Conservation (phyloP, 2,113 vertebrate genomes). For the Todiramphus saurophagus region DNA sequence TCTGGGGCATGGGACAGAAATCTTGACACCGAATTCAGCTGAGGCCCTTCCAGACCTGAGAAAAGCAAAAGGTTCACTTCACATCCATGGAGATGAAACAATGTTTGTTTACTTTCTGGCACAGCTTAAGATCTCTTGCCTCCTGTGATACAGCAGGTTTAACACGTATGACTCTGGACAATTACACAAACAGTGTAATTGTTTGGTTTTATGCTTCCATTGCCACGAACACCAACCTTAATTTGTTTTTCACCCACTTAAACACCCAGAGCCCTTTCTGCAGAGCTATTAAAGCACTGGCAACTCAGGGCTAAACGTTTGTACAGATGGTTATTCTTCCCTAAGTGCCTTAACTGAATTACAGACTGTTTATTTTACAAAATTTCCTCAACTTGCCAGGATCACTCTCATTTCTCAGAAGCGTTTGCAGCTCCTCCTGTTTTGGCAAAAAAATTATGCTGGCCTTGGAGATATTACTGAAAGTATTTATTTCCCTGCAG, state of each 20-base stretch:
- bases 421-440: not conserved
- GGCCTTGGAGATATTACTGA: not conserved
- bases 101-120: not conserved
- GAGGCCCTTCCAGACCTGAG: not conserved
- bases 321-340: not conserved
- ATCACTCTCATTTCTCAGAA: not conserved
- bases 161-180: not conserved
- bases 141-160: not conserved
- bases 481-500: not conserved
- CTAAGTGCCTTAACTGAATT: not conserved
- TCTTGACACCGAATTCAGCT: not conserved
- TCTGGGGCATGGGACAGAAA: rapidly evolving
- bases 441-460: not conserved
- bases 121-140: not conserved
- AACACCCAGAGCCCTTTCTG: not conserved
- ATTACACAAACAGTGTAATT: not conserved
- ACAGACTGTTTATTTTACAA: not conserved
- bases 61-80: not conserved
- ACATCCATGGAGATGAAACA: not conserved
- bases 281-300: not conserved
- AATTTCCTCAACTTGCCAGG: not conserved
- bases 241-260: not conserved
- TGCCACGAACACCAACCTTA: not conserved
- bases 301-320: not conserved
- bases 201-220: not conserved